Base-by-base conservation (phyloP, 2,888 invertebrate genomes). In the Hirtodrosophila alboralis region DNA sequence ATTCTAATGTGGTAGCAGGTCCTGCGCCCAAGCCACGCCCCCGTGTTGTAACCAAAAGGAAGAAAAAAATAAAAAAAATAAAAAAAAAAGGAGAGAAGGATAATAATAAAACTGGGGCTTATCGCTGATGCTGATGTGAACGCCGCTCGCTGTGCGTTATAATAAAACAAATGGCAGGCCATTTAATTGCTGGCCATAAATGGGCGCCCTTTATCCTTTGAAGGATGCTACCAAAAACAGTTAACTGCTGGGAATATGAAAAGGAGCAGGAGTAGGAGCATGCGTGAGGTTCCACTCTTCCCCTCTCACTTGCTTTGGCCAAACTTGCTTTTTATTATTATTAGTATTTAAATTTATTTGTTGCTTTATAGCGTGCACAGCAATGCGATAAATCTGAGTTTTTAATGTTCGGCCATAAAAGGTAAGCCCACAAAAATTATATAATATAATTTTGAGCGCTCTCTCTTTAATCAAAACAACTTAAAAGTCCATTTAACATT, bases 141-240 rank as follows among this genome's bases (percentile, higher is more conserved):
- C 56, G 68, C 53, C 71, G 72, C 68, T 73, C 60, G 64, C 60
- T 54, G 67, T 58, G 73, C 73, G 59, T 75, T 74, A 73, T 75
- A 77, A 88, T 87, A 88, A 87, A 88, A 88, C 87, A 88, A 87
- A 87, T 88, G 88, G 87, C 87, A 87, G 83, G 67, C 87, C 70
- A 86, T 87, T 87, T 87, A 87, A 87, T 88, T 88, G 87, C 84
- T 84, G 87, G 74, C 78, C 88, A 88, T 88, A 87, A 87, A 88
- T 87, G 88, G 76, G 60, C 62, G 51, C 81, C 71, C 80, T 71
- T 77, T 77, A 81, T 83, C 85, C 78, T 85, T 74, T 74, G 78
- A 62, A 60, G 75, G 65, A 66, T 75, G 66, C 72, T 68, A 75
- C 61, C 64, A 53, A 66, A 75, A 54, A 33, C 52, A 66, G 56